Percentiles rank a stretch among this genome's conserved stretches.
Evolutionary conservation across 1,140 invertebrate species (phyloP).

Genomic region (Lepidostoma basale): DNA sequence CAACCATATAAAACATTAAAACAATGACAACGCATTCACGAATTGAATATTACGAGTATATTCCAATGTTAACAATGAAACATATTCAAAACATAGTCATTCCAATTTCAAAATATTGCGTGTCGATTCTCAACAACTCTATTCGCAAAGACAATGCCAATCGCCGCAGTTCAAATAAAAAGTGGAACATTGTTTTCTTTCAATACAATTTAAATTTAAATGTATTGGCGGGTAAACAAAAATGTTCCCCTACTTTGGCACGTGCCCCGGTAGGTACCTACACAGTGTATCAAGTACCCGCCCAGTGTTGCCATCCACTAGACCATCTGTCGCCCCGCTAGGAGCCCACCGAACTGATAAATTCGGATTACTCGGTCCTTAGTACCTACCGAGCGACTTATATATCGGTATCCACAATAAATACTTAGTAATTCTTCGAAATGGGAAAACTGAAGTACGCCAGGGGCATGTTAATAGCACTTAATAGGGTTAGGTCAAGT

Average conservation of each 20-base stretch:
- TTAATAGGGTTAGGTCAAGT: too few species aligned
- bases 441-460: background rate
- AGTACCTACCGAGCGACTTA: background rate
- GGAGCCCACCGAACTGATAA: constrained; percentile 6
- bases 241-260: background rate
- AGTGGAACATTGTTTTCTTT: background rate
- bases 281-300: background rate
- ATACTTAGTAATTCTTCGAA: background rate
- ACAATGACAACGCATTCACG: too few species aligned
- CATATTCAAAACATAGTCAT: too few species aligned
- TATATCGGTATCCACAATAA: background rate
- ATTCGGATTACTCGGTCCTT: background rate
- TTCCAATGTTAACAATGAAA: too few species aligned
- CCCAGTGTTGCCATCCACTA: constrained; percentile 32
- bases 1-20: too few species aligned
- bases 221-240: background rate
- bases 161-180: too few species aligned
- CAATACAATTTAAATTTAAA: background rate
- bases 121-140: too few species aligned
- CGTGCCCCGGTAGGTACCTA: background rate
- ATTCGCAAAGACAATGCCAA: too few species aligned
- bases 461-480: too few species aligned
- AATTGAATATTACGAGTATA: too few species aligned
- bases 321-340: constrained; percentile 34
- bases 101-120: too few species aligned